A percentile compares a stretch with the other conserved stretches of the same genome.
Evolutionary conservation across 2,888 invertebrate species (phyloP).

Genomic region (Eulithis prunata): DNA sequence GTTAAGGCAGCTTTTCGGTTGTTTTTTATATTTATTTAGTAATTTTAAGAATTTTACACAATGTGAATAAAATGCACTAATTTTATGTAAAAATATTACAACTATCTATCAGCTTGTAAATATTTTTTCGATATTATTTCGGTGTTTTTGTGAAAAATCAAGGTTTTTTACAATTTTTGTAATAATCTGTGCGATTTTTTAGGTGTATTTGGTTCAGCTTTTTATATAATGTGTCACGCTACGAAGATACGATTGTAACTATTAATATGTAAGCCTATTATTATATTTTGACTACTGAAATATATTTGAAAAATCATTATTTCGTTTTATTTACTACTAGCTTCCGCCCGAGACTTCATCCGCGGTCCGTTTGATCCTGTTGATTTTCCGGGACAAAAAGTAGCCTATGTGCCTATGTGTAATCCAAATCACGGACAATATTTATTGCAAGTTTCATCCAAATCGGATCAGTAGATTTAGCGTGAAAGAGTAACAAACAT

Average conservation of each 20-base stretch:
- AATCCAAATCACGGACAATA: too few relatives aligned
- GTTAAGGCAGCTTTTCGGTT: conserved; percentile 53
- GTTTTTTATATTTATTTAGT: conserved; percentile 51
- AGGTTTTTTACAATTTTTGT: conserved; percentile 42
- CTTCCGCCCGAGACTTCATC: too few relatives aligned
- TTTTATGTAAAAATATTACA: conserved; percentile 64
- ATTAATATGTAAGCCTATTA: conserved; percentile 83
- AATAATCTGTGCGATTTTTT: conserved; percentile 45
- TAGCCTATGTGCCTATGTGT: too few relatives aligned
- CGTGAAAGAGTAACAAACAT: too few relatives aligned
- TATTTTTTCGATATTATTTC: conserved; percentile 47
- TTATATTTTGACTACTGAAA: conserved; percentile 85
- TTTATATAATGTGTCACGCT: conserved; percentile 57
- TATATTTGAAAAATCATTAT: conserved; percentile 78
- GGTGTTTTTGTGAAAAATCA: conserved; percentile 41
- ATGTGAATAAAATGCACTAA: conserved; percentile 78
- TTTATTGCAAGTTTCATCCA: too few relatives aligned
- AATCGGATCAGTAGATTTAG: too few relatives aligned
- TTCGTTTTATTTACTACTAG: conserved; percentile 38
- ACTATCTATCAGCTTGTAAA: conserved; percentile 64
- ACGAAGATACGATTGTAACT: conserved; percentile 80
- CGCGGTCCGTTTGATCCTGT: too few relatives aligned
- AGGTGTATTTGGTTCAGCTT: conserved; percentile 27
- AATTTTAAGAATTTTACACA: conserved; percentile 60
- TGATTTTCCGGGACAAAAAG: too few relatives aligned